A percentile compares a stretch with the other conserved stretches of the same genome.
Conservation (phyloP, 2,113 vertebrate genomes). For the Cynocephalus volans region DNA sequence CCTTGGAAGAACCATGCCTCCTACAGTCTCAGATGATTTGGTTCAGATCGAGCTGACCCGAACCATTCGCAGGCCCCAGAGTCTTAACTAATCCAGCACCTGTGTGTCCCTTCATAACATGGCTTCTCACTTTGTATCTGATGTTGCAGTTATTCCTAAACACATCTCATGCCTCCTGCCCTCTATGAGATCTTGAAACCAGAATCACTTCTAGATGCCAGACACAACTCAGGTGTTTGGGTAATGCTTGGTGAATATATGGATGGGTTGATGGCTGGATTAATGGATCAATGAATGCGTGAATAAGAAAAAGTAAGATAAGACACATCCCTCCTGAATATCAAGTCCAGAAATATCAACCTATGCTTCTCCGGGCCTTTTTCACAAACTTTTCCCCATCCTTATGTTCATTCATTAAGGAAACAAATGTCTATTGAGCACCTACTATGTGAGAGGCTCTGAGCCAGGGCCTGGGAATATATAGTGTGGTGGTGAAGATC, state of each 20-base stretch:
- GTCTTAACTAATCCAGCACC: background rate
- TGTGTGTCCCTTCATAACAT: background rate
- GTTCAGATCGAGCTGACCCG: background rate
- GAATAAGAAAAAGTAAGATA: background rate
- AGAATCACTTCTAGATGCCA: background rate
- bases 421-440: background rate
- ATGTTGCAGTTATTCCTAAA: background rate
- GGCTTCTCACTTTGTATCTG: background rate
- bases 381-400: background rate
- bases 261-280: background rate
- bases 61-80: background rate
- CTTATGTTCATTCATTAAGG: background rate
- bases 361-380: background rate
- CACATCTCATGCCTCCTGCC: background rate
- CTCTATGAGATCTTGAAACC: background rate
- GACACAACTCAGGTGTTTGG: background rate
- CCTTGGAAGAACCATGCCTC: background rate
- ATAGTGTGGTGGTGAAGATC: background rate
- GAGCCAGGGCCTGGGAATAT: background rate
- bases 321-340: background rate
- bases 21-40: background rate
- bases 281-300: background rate
- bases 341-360: background rate
- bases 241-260: background rate
- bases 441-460: background rate